phyloP scores from a whole-genome alignment of 2,797 vertebrate species.

The Smutsia gigantea region DNA sequence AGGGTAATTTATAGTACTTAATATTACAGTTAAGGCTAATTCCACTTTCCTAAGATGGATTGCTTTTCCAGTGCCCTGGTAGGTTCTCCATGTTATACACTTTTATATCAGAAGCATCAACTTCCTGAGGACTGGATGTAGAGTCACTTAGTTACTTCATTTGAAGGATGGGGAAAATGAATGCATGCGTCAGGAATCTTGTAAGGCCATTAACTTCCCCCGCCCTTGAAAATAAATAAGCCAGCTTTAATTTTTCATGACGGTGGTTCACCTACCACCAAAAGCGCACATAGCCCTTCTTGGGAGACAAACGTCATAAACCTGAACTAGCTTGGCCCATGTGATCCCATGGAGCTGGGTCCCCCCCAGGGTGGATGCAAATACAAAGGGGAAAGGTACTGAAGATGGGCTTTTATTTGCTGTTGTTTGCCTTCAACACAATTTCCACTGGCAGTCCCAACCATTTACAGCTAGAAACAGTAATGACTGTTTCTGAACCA shows the following conservation, averaged over 20 bases:
- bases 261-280: not conserved
- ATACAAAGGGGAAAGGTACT: not conserved
- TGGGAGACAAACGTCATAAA: not conserved
- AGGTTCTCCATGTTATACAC: not conserved
- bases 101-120: not conserved
- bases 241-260: conserved; percentile 45
- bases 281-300: not conserved
- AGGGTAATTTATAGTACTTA: conserved; percentile 55
- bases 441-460: conserved; percentile 58
- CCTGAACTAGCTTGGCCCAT: not conserved
- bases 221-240: conserved; percentile 63
- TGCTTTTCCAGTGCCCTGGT: conserved; percentile 34
- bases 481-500: conserved; percentile 3
- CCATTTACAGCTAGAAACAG: not conserved
- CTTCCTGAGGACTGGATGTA: not conserved
- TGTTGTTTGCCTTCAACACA: conserved; percentile 34
- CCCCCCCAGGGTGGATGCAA: not conserved
- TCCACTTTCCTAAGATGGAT: conserved; percentile 15
- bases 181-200: conserved; percentile 51
- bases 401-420: conserved; percentile 52
- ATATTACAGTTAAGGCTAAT: conserved; percentile 61
- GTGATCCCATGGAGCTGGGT: not conserved
- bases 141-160: conserved; percentile 17
- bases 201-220: conserved; percentile 54
- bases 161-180: conserved; percentile 62